Evolutionary conservation across 1,140 invertebrate genomes (phyloP).

Genomic region (Heliconius congener): DNA sequence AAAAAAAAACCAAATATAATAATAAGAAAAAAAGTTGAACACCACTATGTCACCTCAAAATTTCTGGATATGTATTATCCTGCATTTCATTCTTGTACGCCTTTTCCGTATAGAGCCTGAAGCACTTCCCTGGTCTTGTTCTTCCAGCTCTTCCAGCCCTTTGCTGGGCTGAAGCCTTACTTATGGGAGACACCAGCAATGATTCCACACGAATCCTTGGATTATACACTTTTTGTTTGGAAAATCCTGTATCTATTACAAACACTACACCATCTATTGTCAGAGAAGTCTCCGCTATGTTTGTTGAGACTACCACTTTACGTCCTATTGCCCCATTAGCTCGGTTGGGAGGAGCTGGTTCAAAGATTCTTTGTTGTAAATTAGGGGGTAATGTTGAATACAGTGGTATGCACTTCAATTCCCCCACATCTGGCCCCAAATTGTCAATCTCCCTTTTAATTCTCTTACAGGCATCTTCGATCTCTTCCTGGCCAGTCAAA

Average conservation of each 20-base stretch:
- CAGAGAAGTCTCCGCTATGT: constrained; percentile 99
- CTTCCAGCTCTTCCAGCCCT: constrained; percentile 97
- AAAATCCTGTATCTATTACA: constrained; percentile 99
- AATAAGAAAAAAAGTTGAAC: not conserved
- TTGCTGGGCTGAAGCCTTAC: constrained; percentile 99
- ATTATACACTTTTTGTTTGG: constrained; percentile 92
- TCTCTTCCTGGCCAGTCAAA: constrained; percentile 97
- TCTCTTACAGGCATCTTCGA: constrained; percentile 99
- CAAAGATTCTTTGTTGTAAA: constrained; percentile 98
- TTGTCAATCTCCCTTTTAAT: constrained; percentile 99
- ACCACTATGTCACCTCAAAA: constrained; percentile 83
- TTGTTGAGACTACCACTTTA: constrained; percentile 98
- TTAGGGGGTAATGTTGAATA: constrained; percentile 99
- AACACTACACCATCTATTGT: constrained; percentile 99
- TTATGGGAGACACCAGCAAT: constrained; percentile 98
- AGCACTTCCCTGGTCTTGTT: constrained; percentile 98
- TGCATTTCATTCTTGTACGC: constrained; percentile 99
- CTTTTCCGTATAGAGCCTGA: constrained; percentile 98
- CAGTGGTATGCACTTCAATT: constrained; percentile 98
- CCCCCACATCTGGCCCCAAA: constrained; percentile 97
- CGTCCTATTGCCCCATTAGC: constrained; percentile 96
- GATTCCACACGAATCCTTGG: constrained; percentile 93
- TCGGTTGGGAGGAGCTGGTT: constrained; percentile 95
- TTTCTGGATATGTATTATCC: constrained; percentile 99
- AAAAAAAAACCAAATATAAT: not conserved